Percentiles rank a stretch among this genome's conserved stretches.
phyloP scores from a whole-genome alignment of 2,888 invertebrate species.

The Melangyna quadrimaculata region DNA sequence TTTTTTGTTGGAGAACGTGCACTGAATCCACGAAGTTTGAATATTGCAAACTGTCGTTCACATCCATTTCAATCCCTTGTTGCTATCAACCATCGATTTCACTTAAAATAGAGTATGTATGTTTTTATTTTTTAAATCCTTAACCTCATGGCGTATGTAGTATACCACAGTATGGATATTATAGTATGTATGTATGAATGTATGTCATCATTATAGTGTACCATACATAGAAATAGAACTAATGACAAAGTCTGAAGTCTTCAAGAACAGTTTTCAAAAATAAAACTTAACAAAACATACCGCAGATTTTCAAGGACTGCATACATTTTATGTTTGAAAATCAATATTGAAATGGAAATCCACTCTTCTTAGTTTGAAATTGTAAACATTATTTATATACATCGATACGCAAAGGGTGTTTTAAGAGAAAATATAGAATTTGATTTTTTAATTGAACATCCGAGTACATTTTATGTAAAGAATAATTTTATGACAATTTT shows the following conservation, averaged over 20 bases:
- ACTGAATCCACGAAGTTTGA: not conserved
- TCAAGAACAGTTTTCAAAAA: not conserved
- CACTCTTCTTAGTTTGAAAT: not conserved
- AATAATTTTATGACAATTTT: too few species aligned
- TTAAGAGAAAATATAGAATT: not conserved
- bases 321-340: conserved; percentile 35
- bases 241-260: conserved; percentile 4
- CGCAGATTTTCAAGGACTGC: conserved; percentile 36
- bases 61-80: not conserved
- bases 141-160: not conserved
- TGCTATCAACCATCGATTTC: not conserved
- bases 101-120: not conserved
- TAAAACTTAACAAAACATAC: conserved; percentile 4
- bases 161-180: not conserved
- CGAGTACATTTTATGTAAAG: too few species aligned
- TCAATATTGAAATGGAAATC: conserved; percentile 25
- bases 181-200: not conserved
- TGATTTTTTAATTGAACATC: not conserved
- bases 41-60: not conserved
- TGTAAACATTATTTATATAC: not conserved
- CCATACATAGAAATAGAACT: not conserved
- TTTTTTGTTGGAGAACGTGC: not conserved
- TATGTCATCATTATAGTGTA: not conserved
- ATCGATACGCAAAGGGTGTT: not conserved
- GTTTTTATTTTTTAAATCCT: not conserved